Evolutionary conservation across 2,797 vertebrate species (phyloP), one percentile per base, ranked within the genome.

Genomic region (Microcaecilia unicolor): DNA sequence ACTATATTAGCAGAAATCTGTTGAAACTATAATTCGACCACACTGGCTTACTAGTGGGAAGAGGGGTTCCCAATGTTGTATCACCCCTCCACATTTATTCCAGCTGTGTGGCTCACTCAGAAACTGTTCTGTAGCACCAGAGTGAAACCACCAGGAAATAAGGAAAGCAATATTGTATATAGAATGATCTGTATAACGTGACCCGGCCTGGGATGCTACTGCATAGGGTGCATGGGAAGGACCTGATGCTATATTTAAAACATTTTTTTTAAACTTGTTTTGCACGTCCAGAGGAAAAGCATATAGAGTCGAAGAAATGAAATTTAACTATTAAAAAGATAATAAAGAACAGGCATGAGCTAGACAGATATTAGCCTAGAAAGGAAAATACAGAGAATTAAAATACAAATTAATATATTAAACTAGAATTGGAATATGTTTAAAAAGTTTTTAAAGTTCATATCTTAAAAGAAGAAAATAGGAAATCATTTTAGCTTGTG

Each of bases 161-260:
- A 67, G 81, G 83, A 84, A 83, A 87, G 84, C 82, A 86, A 83
- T 83, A 84, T 72, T 81, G 80, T 83, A 86, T 63, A 85, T 83
- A 83, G 74, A 74, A 63, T 55, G 76, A 72, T 82, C 75, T 79
- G 54, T 74, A 66, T 65, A 65, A 70, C 76, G 73, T 72, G 64
- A 65, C 73, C 64, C 75, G 76, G 81, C 81, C 76, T 80, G 78
- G 76, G 76, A 78, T 74, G 81, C 78, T 79, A 28, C 70, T 66
- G 71, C 73, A 67, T 66, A 73, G 74, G 53, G 68, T 79, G 79
- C 75, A 83, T 76, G 78, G 72, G 67, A 82, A 82, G 81, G 80
- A 79, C 80, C n/a, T 81, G 77, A 80, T 56, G 67, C 63, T 74
- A 48, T 50, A 59, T n/a, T n/a, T n/a, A n/a, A n/a, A n/a, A n/a